Conservation (phyloP, 2,113 vertebrate genomes). For the Ranitomeya imitator region DNA sequence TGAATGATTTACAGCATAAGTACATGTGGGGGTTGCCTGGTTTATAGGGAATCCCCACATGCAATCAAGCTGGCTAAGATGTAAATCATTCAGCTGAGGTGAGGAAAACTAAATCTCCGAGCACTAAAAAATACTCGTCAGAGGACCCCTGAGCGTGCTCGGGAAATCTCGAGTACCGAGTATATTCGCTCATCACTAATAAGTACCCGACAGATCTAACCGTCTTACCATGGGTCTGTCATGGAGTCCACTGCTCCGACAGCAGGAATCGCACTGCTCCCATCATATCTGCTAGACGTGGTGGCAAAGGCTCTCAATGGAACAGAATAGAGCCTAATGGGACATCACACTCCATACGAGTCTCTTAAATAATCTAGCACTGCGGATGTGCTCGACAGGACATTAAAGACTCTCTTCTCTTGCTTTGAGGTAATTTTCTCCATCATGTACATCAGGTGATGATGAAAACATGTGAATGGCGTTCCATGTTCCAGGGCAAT, state of each 20-base stretch:
- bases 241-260: neutral
- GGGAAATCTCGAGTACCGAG: no score
- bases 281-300: neutral
- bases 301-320: no score
- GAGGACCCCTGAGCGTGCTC: no score
- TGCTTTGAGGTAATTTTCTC: conserved; percentile 92
- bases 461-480: conserved; percentile 93
- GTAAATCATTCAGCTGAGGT: no score
- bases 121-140: no score
- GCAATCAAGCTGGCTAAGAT: no score
- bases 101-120: no score
- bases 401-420: conserved; percentile 91
- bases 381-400: conserved; percentile 90
- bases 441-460: conserved; percentile 98
- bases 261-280: neutral
- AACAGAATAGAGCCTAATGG: neutral
- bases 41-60: no score
- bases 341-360: conserved; percentile 74
- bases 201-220: neutral
- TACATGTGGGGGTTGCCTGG: no score
- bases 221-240: neutral
- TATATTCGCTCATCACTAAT: no score
- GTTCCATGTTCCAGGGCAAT: conserved; percentile 88
- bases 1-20: no score
- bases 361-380: conserved; percentile 89